These are phyloP conservation scores for Sibirionetta formosa DNA, from an alignment of 2,797 vertebrate genomes.

Conservation along the genomic window DNA sequence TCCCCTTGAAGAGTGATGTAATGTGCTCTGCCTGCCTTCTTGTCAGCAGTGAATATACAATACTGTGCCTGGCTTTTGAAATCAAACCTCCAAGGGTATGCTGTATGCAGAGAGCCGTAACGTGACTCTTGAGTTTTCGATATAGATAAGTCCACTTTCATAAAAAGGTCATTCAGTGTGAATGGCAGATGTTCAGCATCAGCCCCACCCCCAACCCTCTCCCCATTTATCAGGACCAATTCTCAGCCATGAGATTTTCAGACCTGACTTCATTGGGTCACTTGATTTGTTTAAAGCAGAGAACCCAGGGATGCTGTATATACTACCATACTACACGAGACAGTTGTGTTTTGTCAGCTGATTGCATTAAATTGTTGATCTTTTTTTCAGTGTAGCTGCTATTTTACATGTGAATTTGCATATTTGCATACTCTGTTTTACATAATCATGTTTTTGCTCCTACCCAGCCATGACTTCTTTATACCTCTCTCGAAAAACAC, in stretches of 20 bases:
- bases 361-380: background rate
- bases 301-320: rapidly evolving
- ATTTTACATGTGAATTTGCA: background rate
- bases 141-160: background rate
- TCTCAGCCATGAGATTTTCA: background rate
- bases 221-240: background rate
- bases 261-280: background rate
- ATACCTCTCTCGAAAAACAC: background rate
- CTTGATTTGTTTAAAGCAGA: background rate
- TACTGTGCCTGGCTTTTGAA: slow-evolving; percentile 50
- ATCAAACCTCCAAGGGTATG: background rate
- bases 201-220: rapidly evolving
- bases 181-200: background rate
- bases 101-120: background rate
- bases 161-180: background rate
- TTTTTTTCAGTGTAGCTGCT: background rate
- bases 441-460: rapidly evolving
- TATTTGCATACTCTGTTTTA: no score
- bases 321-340: rapidly evolving
- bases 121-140: slow-evolving; percentile 36
- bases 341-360: background rate
- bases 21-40: slow-evolving; percentile 35
- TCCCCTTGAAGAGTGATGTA: slow-evolving; percentile 64
- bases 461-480: background rate
- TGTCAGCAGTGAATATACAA: slow-evolving; percentile 58